Base-by-base conservation (phyloP, 1,140 invertebrate genomes). In the Matsumurasca onukii region DNA sequence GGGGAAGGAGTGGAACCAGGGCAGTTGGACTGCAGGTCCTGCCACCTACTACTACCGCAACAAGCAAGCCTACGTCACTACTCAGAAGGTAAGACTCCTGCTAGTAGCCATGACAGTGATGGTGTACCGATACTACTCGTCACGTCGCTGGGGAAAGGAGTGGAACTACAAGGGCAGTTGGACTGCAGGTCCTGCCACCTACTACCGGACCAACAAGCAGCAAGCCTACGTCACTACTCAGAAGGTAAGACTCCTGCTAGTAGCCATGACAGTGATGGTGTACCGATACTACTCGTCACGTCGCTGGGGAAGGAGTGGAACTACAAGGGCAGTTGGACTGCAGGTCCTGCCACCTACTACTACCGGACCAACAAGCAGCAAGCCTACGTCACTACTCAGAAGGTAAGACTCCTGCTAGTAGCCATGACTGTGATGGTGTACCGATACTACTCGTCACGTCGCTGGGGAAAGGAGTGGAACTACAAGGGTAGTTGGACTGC, bases 401-500 rank as follows among this genome's bases (percentile, higher is more conserved):
- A 63, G 67, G 70, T 71, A 62, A 66, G 59, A n/a, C n/a, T n/a
- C 0, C 74, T 88, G 5, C 49, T 51, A 22, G 81, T 88, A 27
- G 86, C 86, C 9, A 82, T 88, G 73, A 88, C 86, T 0, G 84
- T 88, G 64, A 84, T 88, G 17, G 79, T 88, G 68, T 88, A 87
- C 72, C 83, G 86, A 13, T 88, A 88, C 71, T 87, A 88, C 73
- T 77, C 82, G 3, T 71, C 79, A 1, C n/a, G n/a, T n/a, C 66
- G 66, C 15, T 68, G 51, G 31, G 66, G 66, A 5, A 68, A 68
- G 39, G 66, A 68, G 25, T 68, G 66, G 66, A 52, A 68, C 48
- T n/a, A n/a, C n/a, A 55, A 39, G 24, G 29, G 25, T n/a, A 31
- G 27, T 3, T 68, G 66, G 66, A 31, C 66, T 45, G 51, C 66